phyloP scores from a whole-genome alignment of 2,888 invertebrate genomes.

The Trichogramma dendrolimi region DNA sequence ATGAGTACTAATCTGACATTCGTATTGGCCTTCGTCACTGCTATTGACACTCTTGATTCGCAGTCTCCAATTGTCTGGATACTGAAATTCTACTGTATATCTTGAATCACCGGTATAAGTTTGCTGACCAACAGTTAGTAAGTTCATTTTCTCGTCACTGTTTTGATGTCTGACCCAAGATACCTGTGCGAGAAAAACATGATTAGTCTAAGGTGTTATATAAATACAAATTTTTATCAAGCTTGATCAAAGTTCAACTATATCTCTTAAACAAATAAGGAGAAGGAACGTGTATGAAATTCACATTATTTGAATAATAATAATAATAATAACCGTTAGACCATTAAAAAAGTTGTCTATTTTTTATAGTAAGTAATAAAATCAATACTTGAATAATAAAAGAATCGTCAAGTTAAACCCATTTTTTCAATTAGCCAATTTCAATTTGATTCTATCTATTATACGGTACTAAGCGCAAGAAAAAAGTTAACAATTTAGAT shows the following conservation, averaged over 20 bases:
- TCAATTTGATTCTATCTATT: no score
- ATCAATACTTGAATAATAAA: no score
- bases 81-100: slow-evolving; percentile 55
- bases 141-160: slow-evolving; percentile 62
- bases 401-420: no score
- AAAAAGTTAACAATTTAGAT: no score
- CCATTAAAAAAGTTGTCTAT: no score
- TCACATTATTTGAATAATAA: no score
- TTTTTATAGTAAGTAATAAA: no score
- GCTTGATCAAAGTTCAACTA: neutral
- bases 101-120: slow-evolving; percentile 65
- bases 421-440: no score
- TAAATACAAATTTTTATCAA: neutral
- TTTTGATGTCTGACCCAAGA: slow-evolving; percentile 66
- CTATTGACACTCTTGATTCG: slow-evolving; percentile 54
- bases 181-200: slow-evolving; percentile 54
- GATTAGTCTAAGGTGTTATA: neutral
- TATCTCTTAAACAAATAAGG: neutral
- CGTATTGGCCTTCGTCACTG: slow-evolving; percentile 56
- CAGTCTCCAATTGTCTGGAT: slow-evolving; percentile 58
- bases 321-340: no score
- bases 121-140: slow-evolving; percentile 64
- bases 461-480: no score
- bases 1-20: slow-evolving; percentile 57
- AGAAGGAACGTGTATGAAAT: neutral